These are phyloP conservation scores for Drosophila stalkeri DNA, from an alignment of 2,888 invertebrate species.

Conservation along the genomic window DNA sequence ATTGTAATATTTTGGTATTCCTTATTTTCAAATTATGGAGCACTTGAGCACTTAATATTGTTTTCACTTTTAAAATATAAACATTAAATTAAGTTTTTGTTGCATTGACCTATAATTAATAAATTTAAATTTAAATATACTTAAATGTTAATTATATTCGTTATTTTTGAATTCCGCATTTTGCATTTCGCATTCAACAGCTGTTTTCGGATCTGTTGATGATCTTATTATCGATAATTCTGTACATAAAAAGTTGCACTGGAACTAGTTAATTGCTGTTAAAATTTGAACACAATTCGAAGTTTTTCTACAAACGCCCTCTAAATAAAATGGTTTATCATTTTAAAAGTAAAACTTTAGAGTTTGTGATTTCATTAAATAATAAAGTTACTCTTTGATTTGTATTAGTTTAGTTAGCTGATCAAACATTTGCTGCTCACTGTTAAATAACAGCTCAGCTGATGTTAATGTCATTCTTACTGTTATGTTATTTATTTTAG, in stretches of 20 bases:
- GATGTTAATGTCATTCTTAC: constrained; percentile 19
- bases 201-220: neutral
- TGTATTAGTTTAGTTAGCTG: too few relatives aligned
- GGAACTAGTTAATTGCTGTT: constrained; percentile 16
- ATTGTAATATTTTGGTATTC: too few relatives aligned
- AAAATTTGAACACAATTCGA: neutral
- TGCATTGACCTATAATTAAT: neutral
- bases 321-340: neutral
- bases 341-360: neutral
- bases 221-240: constrained; percentile 18
- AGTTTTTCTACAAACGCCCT: too few relatives aligned
- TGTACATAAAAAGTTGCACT: neutral
- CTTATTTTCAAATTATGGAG: neutral
- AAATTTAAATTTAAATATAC: neutral
- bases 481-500: constrained; percentile 25
- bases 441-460: constrained; percentile 31
- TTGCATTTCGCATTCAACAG: neutral
- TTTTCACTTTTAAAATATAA: too few relatives aligned
- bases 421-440: neutral
- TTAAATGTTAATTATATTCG: neutral
- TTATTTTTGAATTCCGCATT: neutral
- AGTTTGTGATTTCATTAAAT: too few relatives aligned
- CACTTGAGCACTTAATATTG: too few relatives aligned
- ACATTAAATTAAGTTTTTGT: neutral
- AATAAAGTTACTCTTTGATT: too few relatives aligned